These are phyloP conservation scores for Eurytoma californica DNA, from an alignment of 2,888 invertebrate species.

Conservation along the genomic window DNA sequence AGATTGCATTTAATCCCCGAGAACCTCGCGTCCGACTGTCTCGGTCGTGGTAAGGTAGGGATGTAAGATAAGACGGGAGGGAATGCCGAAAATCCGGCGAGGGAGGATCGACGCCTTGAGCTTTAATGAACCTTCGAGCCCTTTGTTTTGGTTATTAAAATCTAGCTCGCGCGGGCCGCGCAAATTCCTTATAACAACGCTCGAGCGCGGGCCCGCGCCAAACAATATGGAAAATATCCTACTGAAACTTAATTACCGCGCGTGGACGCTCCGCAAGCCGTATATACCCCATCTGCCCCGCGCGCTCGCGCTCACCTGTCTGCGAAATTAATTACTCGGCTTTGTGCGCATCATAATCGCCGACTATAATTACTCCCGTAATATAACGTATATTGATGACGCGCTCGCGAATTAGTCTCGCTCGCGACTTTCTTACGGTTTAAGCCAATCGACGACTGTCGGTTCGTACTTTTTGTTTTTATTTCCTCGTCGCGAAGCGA, in stretches of 20 bases:
- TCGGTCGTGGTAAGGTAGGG: background rate
- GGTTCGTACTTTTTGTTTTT: background rate
- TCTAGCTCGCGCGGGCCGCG: slow-evolving; percentile 3
- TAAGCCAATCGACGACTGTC: background rate
- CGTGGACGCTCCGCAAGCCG: background rate
- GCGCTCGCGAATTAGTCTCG: slow-evolving; percentile 6
- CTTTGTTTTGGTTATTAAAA: slow-evolving; percentile 49
- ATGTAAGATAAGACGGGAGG: background rate
- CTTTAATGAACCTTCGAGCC: slow-evolving; percentile 17
- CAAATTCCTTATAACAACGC: slow-evolving; percentile 45
- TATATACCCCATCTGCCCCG: background rate
- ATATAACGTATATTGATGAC: slow-evolving; percentile 34
- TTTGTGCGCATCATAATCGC: slow-evolving; percentile 50
- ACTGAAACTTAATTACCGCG: slow-evolving; percentile 50
- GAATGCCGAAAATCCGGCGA: background rate
- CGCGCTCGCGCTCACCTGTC: slow-evolving; percentile 26
- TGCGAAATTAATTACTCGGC: slow-evolving; percentile 51
- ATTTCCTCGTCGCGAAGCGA: background rate
- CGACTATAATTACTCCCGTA: slow-evolving; percentile 43
- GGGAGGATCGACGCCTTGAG: background rate
- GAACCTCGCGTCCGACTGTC: slow-evolving; percentile 1
- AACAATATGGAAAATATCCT: slow-evolving; percentile 50
- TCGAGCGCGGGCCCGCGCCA: slow-evolving; percentile 12
- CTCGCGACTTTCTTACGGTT: background rate
- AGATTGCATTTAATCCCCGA: background rate